These are phyloP conservation scores for Elaphurus davidianus DNA, from an alignment of 2,113 vertebrate genomes.

Conservation along the genomic window DNA sequence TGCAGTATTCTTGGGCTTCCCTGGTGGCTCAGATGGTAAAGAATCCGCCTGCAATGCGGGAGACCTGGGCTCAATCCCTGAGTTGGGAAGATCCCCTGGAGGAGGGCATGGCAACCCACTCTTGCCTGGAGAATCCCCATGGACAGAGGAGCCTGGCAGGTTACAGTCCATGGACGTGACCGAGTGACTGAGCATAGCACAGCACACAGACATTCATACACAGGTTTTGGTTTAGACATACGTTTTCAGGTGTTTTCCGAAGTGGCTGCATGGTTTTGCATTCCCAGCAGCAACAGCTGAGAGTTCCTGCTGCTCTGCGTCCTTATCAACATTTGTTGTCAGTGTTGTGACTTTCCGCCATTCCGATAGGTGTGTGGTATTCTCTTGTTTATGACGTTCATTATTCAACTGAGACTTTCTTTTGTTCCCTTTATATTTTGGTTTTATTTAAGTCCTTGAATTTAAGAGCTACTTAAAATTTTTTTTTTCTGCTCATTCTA, in stretches of 20 bases:
- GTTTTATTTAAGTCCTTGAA: neutral
- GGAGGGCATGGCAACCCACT: neutral
- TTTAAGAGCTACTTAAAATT: neutral
- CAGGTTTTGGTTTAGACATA: neutral
- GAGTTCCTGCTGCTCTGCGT: neutral
- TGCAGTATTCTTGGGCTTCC: neutral
- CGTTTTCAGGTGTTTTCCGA: neutral
- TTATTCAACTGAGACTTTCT: neutral
- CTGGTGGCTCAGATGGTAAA: neutral
- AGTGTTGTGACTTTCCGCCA: neutral
- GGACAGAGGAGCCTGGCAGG: neutral
- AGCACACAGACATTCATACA: neutral
- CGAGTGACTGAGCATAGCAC: neutral
- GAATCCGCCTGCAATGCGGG: neutral
- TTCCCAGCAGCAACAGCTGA: neutral
- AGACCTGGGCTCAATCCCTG: neutral
- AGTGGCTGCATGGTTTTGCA: neutral
- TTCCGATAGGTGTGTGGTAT: neutral
- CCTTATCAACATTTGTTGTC: neutral
- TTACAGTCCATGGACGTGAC: neutral
- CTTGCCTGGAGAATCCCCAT: neutral
- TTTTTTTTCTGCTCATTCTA: neutral
- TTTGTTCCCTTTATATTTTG: neutral
- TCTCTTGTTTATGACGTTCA: neutral
- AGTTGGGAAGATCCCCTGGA: neutral